Conservation (phyloP, 2,797 vertebrate species). For the Pogonophryne albipinna region DNA sequence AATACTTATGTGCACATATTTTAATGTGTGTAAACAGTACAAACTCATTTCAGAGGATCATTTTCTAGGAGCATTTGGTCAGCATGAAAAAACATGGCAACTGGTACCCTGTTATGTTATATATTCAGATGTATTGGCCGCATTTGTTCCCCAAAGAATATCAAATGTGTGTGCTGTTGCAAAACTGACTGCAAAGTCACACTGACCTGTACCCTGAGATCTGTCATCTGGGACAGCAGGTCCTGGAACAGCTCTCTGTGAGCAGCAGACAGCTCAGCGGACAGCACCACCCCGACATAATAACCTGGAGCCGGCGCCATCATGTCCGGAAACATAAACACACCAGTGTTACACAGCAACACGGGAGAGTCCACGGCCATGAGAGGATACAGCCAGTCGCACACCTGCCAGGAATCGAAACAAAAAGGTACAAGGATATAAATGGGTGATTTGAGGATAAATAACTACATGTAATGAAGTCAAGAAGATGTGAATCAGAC, state of each 20-base stretch:
- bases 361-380: constrained; percentile 92
- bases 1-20: not conserved
- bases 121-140: not conserved
- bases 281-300: constrained; percentile 95
- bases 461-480: not conserved
- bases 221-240: constrained; percentile 94
- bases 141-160: not conserved
- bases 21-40: not conserved
- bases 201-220: constrained; percentile 94
- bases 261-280: constrained; percentile 89
- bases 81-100: not conserved
- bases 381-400: constrained; percentile 96
- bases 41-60: no score
- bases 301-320: constrained; percentile 91
- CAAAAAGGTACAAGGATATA: not conserved
- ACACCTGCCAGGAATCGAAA: constrained; percentile 86
- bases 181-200: not conserved
- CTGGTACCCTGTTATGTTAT: not conserved
- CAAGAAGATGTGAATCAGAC: not conserved
- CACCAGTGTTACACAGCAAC: constrained; percentile 92
- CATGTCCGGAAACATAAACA: constrained; percentile 98
- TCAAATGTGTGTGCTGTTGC: not conserved
- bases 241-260: constrained; percentile 91
- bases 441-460: not conserved
- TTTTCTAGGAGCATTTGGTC: no score